phyloP scores from a whole-genome alignment of 2,797 vertebrate genomes.

The Lepus townsendii region DNA sequence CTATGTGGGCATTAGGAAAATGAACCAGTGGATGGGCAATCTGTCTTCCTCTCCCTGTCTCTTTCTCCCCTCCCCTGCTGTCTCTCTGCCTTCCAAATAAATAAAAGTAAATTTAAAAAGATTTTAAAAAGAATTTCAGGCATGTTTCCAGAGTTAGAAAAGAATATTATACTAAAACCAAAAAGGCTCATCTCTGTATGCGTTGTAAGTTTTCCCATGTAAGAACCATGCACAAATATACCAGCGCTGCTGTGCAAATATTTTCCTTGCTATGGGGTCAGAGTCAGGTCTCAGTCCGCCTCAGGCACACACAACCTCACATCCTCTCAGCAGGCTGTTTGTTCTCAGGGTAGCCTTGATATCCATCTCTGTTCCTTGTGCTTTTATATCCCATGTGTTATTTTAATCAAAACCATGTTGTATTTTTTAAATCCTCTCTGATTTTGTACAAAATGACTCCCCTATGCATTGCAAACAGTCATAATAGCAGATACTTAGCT shows the following conservation, averaged over 20 bases:
- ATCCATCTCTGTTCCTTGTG: neutral
- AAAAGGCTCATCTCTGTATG: neutral
- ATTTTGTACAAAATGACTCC: neutral
- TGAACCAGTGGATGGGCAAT: no score
- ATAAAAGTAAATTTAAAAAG: no score
- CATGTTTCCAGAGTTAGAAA: neutral
- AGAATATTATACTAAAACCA: neutral
- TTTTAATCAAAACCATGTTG: conserved; percentile 58
- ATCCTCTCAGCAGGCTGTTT: neutral
- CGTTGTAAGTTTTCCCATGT: neutral
- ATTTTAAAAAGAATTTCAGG: neutral
- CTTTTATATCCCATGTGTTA: neutral
- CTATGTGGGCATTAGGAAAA: no score
- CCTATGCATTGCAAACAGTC: neutral
- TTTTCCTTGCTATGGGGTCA: conserved; percentile 56
- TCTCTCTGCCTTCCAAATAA: no score
- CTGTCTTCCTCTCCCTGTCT: no score
- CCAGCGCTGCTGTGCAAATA: conserved; percentile 47
- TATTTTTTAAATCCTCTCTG: neutral
- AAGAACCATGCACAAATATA: neutral
- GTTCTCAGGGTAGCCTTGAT: neutral
- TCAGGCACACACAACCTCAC: neutral
- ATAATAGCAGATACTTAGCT: conserved; percentile 2
- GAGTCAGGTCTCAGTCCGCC: conserved; percentile 2
- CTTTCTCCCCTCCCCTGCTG: no score